Evolutionary conservation across 2,888 invertebrate genomes (phyloP), one percentile per base, ranked within the genome.

Genomic region (Heliconius cydno): DNA sequence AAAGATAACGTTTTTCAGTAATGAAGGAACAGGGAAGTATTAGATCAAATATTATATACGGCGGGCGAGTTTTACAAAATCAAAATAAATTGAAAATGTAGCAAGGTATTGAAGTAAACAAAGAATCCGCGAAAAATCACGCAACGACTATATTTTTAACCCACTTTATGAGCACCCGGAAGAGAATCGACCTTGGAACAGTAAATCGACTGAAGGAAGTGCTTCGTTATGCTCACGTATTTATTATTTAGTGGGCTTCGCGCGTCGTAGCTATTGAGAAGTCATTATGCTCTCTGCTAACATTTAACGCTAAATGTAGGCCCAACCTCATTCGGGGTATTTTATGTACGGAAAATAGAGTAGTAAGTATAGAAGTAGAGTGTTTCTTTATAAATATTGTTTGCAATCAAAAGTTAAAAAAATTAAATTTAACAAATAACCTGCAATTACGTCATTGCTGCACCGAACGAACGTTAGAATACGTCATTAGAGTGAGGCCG

Each of bases 201-300:
- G 25, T 52, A 72, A 72, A 78, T 34, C 65, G 34, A 25, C 72
- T 38, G 30, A 72, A 63, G 66, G 52, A 72, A 78, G 66, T 72
- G 72, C 52, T 52, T 52, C 70, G 60, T 34, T 28, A 30, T 71
- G 52, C 71, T n/a, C 15, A 28, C 4, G 71, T 77, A 71, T 65
- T 67, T 66, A 63, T 30, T 41, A 34, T 63, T 77, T 71, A 77
- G 41, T 77, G 41, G 77, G 77, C 65, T 72, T 78, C 72, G 72
- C n/a, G 46, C 6, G 13, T 46, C 25, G 6, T 63, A n/a, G 63
- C 12, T 30, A 30, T 57, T 22, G 57, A 5, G 57, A 30, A 57
- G 30, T 57, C 22, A 68, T 68, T n/a, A 68, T 13, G n/a, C 22
- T 34, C 34, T 34, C 34, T 7, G 34, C 34, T 34, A 34, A 34